Base-by-base conservation (phyloP, 2,888 invertebrate species). In the Lymantria dispar region DNA sequence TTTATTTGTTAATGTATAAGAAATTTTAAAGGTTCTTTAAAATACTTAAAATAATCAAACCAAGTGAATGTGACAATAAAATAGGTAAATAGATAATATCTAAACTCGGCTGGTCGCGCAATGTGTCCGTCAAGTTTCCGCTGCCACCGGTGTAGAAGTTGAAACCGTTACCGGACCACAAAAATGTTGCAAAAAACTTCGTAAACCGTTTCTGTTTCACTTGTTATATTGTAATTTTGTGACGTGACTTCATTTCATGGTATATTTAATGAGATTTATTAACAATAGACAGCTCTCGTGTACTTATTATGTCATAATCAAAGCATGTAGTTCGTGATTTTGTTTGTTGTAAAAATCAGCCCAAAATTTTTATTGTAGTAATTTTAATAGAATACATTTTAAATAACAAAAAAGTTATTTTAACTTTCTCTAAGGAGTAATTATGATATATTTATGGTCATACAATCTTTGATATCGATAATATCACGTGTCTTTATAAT, bases 191-290 rank as follows among this genome's bases (percentile, higher is more conserved):
- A 80, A 84, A 85, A 83, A 87, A 86, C 64, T 72, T 72, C 71
- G 67, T 73, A 79, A 83, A 82, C 84, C 84, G 84, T 87, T 85
- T 85, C 82, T 85, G 80, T 86, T 85, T 85, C 79, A 86, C 82
- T 85, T 80, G 80, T 78, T 77, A 79, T 82, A 86, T 81, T 77
- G 78, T 80, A 75, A 80, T 81, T 80, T 81, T 72, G 74, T 81
- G 78, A 83, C 83, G 80, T 83, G 80, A 83, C 79, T 81, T 75
- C 76, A 83, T 83, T 86, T 85, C 80, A 82, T 76, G 78, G 76
- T 75, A 70, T 76, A 77, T 83, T 79, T 78, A 77, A 76, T 75
- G 62, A 76, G 64, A 61, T 73, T 78, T 75, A 74, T 70, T 71
- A 76, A 78, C 74, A 77, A 74, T 68, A 68, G 72, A 69, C 57